A percentile compares a stretch with the other conserved stretches of the same genome.
These are phyloP conservation scores for Alauda arvensis DNA, from an alignment of 2,797 vertebrate species.

Conservation along the genomic window DNA sequence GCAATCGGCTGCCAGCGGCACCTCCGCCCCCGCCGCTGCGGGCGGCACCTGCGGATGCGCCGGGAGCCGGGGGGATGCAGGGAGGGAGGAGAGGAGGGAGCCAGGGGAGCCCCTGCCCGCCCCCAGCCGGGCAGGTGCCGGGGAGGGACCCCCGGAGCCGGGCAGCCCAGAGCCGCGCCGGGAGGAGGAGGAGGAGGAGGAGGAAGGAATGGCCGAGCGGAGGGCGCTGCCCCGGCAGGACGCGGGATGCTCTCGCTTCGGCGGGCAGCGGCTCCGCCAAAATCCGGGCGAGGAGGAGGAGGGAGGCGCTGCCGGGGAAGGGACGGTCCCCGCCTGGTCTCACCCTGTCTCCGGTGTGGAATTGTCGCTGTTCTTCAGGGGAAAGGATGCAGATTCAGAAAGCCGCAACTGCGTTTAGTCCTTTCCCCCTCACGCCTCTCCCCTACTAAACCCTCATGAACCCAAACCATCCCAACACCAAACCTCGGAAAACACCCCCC, in stretches of 20 bases:
- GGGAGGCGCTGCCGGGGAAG: background rate
- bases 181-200: background rate
- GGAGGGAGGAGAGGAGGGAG: background rate
- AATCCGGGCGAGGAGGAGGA: background rate
- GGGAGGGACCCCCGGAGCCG: background rate
- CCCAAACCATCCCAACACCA: rapidly evolving
- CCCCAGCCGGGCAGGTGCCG: background rate
- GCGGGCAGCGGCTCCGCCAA: background rate
- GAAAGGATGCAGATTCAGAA: background rate
- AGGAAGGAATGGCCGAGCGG: rapidly evolving
- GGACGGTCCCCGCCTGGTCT: background rate
- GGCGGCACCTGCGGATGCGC: background rate
- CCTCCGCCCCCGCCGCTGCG: background rate
- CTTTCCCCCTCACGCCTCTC: rapidly evolving
- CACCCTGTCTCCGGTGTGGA: too few species aligned
- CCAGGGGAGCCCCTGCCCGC: background rate
- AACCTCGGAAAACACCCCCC: background rate
- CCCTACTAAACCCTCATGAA: rapidly evolving
- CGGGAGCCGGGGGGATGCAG: background rate
- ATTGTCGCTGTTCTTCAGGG: background rate
- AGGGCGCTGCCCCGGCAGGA: background rate
- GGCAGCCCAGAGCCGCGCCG: rapidly evolving
- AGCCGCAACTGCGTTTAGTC: rapidly evolving
- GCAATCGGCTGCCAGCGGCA: background rate
- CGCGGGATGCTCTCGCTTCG: background rate